phyloP scores from a whole-genome alignment of 2,797 vertebrate genomes.

The Sebastes reedi region DNA sequence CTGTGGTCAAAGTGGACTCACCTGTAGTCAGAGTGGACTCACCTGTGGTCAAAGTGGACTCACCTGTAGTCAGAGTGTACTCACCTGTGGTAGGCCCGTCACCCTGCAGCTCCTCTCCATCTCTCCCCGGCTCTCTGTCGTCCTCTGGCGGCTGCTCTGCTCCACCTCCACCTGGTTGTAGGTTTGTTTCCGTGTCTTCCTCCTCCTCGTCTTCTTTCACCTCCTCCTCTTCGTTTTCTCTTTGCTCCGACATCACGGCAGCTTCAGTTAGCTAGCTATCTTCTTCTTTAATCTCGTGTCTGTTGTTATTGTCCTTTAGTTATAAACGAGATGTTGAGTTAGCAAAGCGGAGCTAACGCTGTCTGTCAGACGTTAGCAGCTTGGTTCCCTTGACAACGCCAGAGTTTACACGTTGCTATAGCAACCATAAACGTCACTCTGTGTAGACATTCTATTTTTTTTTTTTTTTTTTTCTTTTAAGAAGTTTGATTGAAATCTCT shows the following conservation, averaged over 20 bases:
- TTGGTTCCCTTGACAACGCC: background rate
- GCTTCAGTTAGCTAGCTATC: background rate
- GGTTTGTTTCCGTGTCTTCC: background rate
- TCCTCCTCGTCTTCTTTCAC: background rate
- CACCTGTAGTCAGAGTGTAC: background rate
- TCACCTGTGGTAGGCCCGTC: constrained; percentile 13
- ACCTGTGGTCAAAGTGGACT: background rate
- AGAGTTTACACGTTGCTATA: constrained; percentile 63
- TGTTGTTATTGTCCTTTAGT: background rate
- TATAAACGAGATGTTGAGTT: rapidly evolving
- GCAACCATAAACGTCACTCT: constrained; percentile 37
- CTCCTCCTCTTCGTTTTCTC: background rate
- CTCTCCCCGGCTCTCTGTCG: background rate
- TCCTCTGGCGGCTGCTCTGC: constrained; percentile 13
- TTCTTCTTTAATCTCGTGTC: background rate
- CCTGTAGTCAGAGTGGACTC: background rate
- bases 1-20: background rate
- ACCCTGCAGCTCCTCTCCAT: background rate
- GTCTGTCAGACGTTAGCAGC: background rate
- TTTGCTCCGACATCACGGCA: constrained; percentile 44
- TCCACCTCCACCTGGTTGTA: background rate
- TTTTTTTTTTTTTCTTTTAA: background rate
- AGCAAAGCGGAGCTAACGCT: background rate
- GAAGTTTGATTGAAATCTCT: background rate
- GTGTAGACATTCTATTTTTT: too few species aligned